Evolutionary conservation across 2,888 invertebrate genomes (phyloP).

Genomic region (Scelioninae gen. 1): DNA sequence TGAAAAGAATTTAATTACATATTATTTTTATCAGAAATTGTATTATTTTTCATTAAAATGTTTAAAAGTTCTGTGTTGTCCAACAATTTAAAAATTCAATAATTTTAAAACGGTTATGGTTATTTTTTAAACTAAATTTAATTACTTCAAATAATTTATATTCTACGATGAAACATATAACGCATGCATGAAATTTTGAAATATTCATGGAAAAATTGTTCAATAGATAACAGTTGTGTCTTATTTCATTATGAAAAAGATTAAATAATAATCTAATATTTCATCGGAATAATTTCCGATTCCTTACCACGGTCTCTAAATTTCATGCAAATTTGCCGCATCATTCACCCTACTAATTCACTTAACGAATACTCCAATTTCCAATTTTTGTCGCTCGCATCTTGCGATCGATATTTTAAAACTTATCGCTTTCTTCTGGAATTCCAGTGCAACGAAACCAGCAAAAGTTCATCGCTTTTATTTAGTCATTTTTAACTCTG

Average conservation of each 20-base stretch:
- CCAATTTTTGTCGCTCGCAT: background rate
- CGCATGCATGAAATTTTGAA: too few relatives aligned
- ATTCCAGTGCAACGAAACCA: background rate
- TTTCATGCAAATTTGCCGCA: slow-evolving; percentile 15
- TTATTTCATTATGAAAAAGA: slow-evolving; percentile 1
- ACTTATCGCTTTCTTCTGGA: background rate
- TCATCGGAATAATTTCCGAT: slow-evolving; percentile 4
- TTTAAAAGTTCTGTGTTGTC: too few relatives aligned
- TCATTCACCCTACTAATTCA: slow-evolving; percentile 13
- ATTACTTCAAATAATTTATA: too few relatives aligned
- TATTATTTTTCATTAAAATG: too few relatives aligned
- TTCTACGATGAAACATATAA: too few relatives aligned
- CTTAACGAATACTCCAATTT: slow-evolving; percentile 7
- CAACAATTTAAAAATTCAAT: too few relatives aligned
- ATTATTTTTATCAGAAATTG: too few relatives aligned
- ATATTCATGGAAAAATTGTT: too few relatives aligned
- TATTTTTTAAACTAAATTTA: too few relatives aligned
- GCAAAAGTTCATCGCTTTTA: slow-evolving; percentile 1
- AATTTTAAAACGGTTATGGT: too few relatives aligned
- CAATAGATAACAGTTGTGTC: too few relatives aligned
- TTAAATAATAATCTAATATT: background rate
- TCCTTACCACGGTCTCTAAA: background rate
- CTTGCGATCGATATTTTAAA: slow-evolving; percentile 2
- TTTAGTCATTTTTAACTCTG: slow-evolving; percentile 8
- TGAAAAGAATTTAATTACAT: too few relatives aligned